These are phyloP conservation scores for Nomia melanderi DNA, from an alignment of 1,140 invertebrate genomes.

Conservation along the genomic window DNA sequence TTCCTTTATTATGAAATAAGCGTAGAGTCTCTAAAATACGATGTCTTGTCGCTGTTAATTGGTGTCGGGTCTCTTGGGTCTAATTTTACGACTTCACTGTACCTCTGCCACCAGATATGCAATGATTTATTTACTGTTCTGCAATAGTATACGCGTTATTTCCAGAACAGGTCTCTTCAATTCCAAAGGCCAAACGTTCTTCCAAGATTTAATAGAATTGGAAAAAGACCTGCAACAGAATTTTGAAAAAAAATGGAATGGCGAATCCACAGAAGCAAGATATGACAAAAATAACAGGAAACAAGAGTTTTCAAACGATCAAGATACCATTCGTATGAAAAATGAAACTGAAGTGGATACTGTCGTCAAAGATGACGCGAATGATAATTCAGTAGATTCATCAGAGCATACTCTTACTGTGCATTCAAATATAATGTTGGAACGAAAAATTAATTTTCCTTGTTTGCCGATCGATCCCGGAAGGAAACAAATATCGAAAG, in stretches of 20 bases:
- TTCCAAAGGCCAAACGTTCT: constrained; percentile 21
- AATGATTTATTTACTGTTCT: background rate
- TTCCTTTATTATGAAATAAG: too few relatives aligned
- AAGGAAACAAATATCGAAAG: background rate
- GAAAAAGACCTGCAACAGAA: background rate
- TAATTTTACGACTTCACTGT: too few relatives aligned
- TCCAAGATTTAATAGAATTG: constrained; percentile 1
- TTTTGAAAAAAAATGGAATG: background rate
- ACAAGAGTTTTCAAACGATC: too few relatives aligned
- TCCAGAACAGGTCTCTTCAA: constrained; percentile 26
- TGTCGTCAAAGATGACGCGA: background rate
- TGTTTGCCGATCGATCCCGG: background rate
- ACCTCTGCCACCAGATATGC: too few relatives aligned
- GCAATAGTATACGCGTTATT: background rate
- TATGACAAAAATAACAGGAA: background rate
- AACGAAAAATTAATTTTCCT: constrained; percentile 17
- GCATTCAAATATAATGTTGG: constrained; percentile 7
- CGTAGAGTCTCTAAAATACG: too few relatives aligned
- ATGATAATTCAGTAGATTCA: background rate
- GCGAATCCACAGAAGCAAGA: background rate
- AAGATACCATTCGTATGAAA: background rate
- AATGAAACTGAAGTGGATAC: background rate
- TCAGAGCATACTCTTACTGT: too few relatives aligned
- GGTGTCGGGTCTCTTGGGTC: too few relatives aligned
- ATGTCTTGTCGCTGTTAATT: too few relatives aligned